Conservation (phyloP, 1,140 invertebrate genomes). For the Bradysia coprophila region DNA sequence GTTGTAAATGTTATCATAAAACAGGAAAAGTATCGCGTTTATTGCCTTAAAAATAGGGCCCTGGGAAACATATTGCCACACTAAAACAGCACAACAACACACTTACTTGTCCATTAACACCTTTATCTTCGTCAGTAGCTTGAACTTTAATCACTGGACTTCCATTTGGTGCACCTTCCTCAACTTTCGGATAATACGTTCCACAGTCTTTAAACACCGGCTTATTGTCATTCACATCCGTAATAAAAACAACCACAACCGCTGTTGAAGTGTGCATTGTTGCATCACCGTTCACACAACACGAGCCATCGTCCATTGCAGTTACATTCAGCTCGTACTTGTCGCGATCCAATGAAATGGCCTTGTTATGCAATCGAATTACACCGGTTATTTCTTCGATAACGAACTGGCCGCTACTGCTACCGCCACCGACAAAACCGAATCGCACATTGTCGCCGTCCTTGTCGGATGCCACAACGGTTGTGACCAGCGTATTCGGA, state of each 20-base stretch:
- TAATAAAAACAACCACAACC: conserved; percentile 92
- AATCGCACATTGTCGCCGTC: conserved; percentile 89
- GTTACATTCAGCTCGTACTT: conserved; percentile 91
- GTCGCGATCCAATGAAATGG: conserved; percentile 65
- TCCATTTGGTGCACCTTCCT: conserved; percentile 81
- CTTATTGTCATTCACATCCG: conserved; percentile 91
- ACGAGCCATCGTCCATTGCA: conserved; percentile 83
- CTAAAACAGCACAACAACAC: too few species aligned
- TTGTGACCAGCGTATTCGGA: conserved; percentile 82
- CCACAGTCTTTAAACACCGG: conserved; percentile 85
- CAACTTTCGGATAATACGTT: conserved; percentile 80
- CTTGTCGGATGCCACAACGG: conserved; percentile 87
- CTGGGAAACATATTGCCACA: too few species aligned
- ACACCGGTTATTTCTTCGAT: conserved; percentile 92
- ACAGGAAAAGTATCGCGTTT: too few species aligned
- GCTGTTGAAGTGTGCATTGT: conserved; percentile 84
- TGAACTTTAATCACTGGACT: conserved; percentile 86
- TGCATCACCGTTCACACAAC: conserved; percentile 67
- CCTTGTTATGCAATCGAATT: conserved; percentile 68
- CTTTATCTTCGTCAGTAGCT: conserved; percentile 86
- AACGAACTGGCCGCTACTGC: conserved; percentile 77
- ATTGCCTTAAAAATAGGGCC: too few species aligned
- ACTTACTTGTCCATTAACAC: conserved; percentile 71
- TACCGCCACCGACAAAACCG: conserved; percentile 80
- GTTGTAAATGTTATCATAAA: too few species aligned